Evolutionary conservation across 2,797 vertebrate species (phyloP), one percentile per base, ranked within the genome.

Genomic region (Pseudopleuronectes americanus): DNA sequence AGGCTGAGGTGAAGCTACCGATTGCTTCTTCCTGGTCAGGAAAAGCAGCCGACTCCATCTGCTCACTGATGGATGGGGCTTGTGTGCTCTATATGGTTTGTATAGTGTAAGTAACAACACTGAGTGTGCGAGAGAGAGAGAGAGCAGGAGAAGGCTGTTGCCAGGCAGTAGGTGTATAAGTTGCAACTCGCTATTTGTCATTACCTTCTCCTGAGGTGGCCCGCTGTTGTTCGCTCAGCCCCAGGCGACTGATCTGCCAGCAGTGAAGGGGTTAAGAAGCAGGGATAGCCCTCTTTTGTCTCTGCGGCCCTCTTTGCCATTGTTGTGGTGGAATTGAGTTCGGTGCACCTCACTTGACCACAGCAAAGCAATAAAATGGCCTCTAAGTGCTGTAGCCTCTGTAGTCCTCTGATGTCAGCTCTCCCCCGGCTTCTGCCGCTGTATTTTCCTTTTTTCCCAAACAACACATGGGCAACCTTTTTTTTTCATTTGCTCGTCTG

Each of bases 301-400:
- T 94, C 91, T 87, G 89, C 76, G 90, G 92, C 90, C 91, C 92
- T 93, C 92, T 91, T 89, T 93, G 90, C 93, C 88, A 94, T 95
- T 95, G 94, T 95, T 94, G 92, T 84, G 89, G 87, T 90, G 93
- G 93, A 93, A 93, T 92, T 94, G 94, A 94, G 93, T 92, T 93
- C 71, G 81, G 89, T 92, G 93, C 92, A 93, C 94, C 94, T 95
- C 94, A 94, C 93, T 94, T 95, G 94, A 95, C 94, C 94, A 94
- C 93, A 93, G 94, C 92, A 89, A 92, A 92, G 94, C 93, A 94
- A 92, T 94, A 93, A 94, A 95, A 95, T 93, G 92, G 92, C 92
- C 92, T 92, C 90, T 94, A 92, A 94, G 92, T 94, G 90, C 92
- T 89, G 83, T 55, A 90, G 92, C 88, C 85, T 92, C 86, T 57